Evolutionary conservation across 2,113 vertebrate genomes (phyloP).

Genomic region (Pica pica): DNA sequence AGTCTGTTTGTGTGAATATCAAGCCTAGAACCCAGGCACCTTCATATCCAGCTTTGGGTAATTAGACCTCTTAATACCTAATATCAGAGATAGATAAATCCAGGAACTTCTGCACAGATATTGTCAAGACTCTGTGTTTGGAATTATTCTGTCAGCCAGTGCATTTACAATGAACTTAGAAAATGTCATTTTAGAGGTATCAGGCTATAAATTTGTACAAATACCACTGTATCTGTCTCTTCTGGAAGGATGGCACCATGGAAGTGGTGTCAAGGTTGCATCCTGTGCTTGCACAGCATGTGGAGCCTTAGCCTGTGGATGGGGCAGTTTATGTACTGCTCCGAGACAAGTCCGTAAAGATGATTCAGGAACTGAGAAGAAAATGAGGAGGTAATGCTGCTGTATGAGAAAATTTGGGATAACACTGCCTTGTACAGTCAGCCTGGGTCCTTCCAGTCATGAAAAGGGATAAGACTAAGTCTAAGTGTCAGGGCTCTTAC

Average conservation of each 20-base stretch:
- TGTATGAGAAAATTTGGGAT: not conserved
- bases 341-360: not conserved
- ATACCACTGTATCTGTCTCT: not conserved
- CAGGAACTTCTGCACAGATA: not conserved
- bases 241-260: not conserved
- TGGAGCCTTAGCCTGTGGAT: not conserved
- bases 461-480: not conserved
- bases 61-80: not conserved
- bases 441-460: not conserved
- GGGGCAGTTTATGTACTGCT: not conserved
- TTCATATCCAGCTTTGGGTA: not conserved
- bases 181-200: not conserved
- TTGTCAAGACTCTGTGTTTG: not conserved
- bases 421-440: too few relatives aligned
- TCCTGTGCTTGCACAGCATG: not conserved
- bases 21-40: not conserved
- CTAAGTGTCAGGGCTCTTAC: not conserved
- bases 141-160: not conserved
- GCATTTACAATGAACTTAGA: not conserved
- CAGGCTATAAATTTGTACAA: not conserved
- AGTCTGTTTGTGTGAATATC: not conserved
- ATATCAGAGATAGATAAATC: not conserved
- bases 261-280: not conserved
- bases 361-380: not conserved
- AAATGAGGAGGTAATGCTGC: not conserved